Base-by-base conservation (phyloP, 2,888 invertebrate genomes). In the Autographa gamma region DNA sequence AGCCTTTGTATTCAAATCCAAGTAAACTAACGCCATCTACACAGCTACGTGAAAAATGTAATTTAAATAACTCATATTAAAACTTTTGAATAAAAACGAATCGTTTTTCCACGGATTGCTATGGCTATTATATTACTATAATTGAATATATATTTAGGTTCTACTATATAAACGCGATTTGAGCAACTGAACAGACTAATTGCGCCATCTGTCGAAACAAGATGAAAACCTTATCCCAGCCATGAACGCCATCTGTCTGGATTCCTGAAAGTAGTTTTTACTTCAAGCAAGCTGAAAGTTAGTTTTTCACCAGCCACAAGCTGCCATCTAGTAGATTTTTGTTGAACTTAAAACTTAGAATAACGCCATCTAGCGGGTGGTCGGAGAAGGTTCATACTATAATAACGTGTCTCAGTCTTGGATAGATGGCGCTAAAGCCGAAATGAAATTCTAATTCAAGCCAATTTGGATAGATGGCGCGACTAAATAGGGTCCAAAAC, bases 281-380 rank as follows among this genome's bases (percentile, higher is more conserved):
- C 43, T 16, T 43, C 16, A 14, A 14, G 41, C 6, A 41, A 14
- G 13, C 13, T 16, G 43, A 43, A 4, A 7, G n/a, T n/a, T 48
- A 13, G 48, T 2, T 48, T 48, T 48, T 6, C 48, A 13, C 48
- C 14, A 54, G 19, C 0, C 11, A 19, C 25, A 14, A 18, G 19
- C 34, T 19, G 60, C 60, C 60, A 60, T 60, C 60, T 60, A 41
- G 19, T 11, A 9, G 19, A 6, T 18, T 54, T 11, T 60, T 19
- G 31, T 31, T 38, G 16, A 25, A 25, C 25, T 25, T 25, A 25
- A 1, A 25, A 18, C 6, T 16, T 48, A 7, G 0, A 34, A n/a
- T n/a, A 69, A 54, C 70, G 81, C 61, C 78, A 81, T 75, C 82
- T 83, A 73, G 65, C 63, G 82, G 74, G 79, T 77, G 69, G 82